A percentile compares a stretch with the other conserved stretches of the same genome.
Evolutionary conservation across 2,888 invertebrate genomes (phyloP).

Genomic region (Macaria liturata): DNA sequence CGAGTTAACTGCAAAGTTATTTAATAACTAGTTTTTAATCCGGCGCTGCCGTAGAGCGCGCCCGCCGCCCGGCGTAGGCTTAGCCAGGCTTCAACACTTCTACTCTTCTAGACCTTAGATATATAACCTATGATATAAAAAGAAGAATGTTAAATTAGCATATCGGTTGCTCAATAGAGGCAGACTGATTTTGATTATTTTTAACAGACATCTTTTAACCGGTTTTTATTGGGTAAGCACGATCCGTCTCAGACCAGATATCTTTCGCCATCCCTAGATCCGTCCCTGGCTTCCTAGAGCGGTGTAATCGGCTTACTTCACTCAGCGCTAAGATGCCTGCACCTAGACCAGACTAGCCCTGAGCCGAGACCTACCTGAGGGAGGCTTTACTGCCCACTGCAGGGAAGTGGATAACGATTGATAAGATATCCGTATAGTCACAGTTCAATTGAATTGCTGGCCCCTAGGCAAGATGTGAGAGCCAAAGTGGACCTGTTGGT

Average conservation of each 20-base stretch:
- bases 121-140: no score
- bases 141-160: no score
- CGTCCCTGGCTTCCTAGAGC: conserved; percentile 3
- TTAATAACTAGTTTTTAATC: conserved; percentile 27
- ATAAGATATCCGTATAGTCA: no score
- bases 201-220: no score
- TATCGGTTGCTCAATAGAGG: no score
- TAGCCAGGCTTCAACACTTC: conserved; percentile 6
- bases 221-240: no score
- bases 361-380: conserved; percentile 3
- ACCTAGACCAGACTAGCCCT: conserved; percentile 1
- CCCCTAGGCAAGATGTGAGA: no score
- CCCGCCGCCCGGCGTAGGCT: conserved; percentile 2
- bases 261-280: neutral
- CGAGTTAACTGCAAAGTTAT: conserved; percentile 17
- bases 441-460: no score
- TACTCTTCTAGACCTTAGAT: neutral
- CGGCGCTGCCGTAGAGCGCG: conserved; percentile 7
- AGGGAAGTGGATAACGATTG: neutral
- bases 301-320: conserved; percentile 12
- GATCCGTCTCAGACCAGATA: no score
- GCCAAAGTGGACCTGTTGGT: no score
- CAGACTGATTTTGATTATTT: no score
- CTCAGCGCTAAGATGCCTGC: neutral
- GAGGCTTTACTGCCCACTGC: conserved; percentile 1